Conservation (phyloP, 2,113 vertebrate species). For the Synodontis membranacea region DNA sequence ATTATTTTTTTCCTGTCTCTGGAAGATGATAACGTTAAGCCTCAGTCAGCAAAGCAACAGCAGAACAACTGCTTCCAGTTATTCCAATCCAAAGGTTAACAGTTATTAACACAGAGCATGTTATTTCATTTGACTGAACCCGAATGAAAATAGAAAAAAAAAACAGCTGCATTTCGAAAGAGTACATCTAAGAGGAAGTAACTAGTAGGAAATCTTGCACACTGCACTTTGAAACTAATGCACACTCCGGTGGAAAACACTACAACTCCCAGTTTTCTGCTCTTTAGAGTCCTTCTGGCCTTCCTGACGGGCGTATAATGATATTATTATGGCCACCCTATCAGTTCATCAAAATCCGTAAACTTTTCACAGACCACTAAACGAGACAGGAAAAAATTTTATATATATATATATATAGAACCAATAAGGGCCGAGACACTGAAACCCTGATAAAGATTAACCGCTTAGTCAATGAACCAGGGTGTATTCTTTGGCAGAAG, state of each 20-base stretch:
- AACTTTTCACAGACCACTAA: background rate
- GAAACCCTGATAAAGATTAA: background rate
- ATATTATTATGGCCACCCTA: background rate
- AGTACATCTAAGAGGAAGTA: background rate
- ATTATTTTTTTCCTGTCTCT: conserved; percentile 3
- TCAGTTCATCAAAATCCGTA: background rate
- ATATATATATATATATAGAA: background rate
- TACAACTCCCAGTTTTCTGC: background rate
- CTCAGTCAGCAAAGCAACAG: conserved; percentile 34
- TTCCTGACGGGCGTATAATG: background rate
- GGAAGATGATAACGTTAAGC: conserved; percentile 32
- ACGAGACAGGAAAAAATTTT: background rate
- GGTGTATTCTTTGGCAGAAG: conserved; percentile 54
- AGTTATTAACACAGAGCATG: background rate
- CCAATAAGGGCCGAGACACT: background rate
- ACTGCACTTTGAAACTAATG: background rate
- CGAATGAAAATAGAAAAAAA: background rate
- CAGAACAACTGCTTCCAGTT: conserved; percentile 62
- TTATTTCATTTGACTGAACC: background rate
- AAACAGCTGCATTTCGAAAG: background rate
- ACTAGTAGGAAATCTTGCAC: background rate
- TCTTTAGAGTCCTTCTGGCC: background rate
- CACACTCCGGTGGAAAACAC: background rate
- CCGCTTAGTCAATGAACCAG: conserved; percentile 22
- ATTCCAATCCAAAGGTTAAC: too few relatives aligned